Evolutionary conservation across 2,888 invertebrate genomes (phyloP).

Genomic region (Unio pictorum): DNA sequence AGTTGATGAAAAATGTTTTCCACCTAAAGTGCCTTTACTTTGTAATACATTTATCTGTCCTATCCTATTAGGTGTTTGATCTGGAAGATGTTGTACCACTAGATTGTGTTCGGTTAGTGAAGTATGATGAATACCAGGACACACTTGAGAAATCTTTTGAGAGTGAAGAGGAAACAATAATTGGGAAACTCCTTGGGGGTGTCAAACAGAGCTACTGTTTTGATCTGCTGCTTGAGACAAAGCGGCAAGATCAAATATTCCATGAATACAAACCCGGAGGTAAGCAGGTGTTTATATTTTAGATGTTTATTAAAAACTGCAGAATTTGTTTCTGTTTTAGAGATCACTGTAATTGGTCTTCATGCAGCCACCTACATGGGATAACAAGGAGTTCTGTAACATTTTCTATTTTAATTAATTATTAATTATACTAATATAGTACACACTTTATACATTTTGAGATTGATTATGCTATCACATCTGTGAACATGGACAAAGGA

Average conservation of each 20-base stretch:
- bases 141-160: slow-evolving; percentile 81
- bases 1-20: no score
- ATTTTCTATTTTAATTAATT: no score
- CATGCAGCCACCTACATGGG: no score
- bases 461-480: no score
- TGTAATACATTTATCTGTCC: not conserved
- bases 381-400: no score
- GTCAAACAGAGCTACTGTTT: slow-evolving; percentile 73
- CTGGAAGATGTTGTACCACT: slow-evolving; percentile 77
- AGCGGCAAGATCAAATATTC: slow-evolving; percentile 77
- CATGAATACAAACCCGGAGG: slow-evolving; percentile 79
- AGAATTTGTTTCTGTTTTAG: no score
- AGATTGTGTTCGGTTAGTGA: slow-evolving; percentile 82
- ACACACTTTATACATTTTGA: no score
- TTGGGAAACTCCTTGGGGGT: slow-evolving; percentile 73
- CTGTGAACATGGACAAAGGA: no score
- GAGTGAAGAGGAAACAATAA: slow-evolving; percentile 74
- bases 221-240: slow-evolving; percentile 81
- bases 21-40: no score
- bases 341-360: no score
- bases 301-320: not conserved
- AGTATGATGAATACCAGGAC: slow-evolving; percentile 79
- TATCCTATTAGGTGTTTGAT: slow-evolving; percentile 73
- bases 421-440: no score
- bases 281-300: slow-evolving; percentile 28